Conservation (phyloP, 2,113 vertebrate genomes). For the Anguilla rostrata region DNA sequence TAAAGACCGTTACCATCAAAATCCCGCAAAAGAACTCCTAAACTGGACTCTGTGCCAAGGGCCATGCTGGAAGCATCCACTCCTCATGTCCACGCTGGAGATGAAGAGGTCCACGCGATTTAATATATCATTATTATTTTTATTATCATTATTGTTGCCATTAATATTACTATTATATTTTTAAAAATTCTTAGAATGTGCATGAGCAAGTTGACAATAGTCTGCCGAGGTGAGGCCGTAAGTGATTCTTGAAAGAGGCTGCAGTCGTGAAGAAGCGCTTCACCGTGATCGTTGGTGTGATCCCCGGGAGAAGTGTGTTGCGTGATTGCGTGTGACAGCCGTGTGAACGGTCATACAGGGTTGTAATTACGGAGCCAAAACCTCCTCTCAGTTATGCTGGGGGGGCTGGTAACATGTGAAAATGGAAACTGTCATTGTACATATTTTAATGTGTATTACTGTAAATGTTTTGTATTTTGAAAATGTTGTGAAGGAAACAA, state of each 20-base stretch:
- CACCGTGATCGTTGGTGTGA: not conserved
- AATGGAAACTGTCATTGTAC: not conserved
- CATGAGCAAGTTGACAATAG: not conserved
- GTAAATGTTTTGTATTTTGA: constrained; percentile 11
- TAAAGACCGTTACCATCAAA: constrained; percentile 86
- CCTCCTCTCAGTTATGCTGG: not conserved
- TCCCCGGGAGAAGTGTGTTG: not conserved
- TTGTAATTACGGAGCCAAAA: not conserved
- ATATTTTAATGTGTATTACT: constrained; percentile 7
- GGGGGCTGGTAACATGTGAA: not conserved
- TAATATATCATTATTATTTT: not conserved
- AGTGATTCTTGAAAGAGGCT: not conserved
- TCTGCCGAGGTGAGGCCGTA: not conserved
- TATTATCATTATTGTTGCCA: not conserved
- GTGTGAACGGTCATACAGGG: not conserved
- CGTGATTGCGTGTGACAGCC: not conserved
- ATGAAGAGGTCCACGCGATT: constrained; percentile 12
- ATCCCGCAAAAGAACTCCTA: constrained; percentile 85
- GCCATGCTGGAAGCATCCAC: not conserved
- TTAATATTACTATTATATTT: not conserved
- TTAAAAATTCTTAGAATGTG: not conserved
- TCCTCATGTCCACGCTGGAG: not conserved
- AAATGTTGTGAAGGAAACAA: not conserved
- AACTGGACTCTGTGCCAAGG: constrained; percentile 26
- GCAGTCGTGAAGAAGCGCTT: not conserved